Conservation (phyloP, 2,797 vertebrate genomes). For the Muscicapa striata region DNA sequence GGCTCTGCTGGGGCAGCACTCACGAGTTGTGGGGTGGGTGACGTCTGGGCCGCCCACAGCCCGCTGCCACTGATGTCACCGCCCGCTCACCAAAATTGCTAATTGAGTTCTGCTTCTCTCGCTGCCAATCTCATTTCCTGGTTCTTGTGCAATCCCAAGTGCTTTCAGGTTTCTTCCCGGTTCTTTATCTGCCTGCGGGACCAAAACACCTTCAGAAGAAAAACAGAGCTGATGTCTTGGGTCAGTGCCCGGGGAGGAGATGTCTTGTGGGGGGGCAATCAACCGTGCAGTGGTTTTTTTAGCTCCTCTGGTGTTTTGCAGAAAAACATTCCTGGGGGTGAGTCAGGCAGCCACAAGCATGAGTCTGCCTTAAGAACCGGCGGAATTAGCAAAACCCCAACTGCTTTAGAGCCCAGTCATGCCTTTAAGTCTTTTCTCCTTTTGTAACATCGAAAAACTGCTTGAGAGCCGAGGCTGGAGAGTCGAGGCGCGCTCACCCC, state of each 20-base stretch:
- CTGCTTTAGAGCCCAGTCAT: background rate
- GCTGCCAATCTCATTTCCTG: conserved; percentile 50
- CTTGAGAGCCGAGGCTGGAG: background rate
- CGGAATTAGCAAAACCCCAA: background rate
- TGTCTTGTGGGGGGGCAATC: background rate
- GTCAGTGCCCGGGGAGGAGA: background rate
- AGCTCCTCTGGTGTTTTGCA: background rate
- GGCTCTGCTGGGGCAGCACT: background rate
- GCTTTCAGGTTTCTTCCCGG: background rate
- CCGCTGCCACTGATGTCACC: conserved; percentile 27
- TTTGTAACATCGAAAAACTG: background rate
- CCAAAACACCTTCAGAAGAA: conserved; percentile 1
- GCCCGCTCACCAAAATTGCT: background rate
- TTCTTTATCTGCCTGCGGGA: background rate
- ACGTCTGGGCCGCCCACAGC: background rate
- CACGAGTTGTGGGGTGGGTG: background rate
- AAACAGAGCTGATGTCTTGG: background rate
- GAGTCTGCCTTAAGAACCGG: background rate
- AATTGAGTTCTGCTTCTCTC: conserved; percentile 1
- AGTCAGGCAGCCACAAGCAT: background rate
- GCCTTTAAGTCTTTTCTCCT: background rate
- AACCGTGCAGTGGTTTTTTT: background rate
- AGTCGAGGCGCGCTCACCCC: fast-evolving
- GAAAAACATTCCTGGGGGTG: conserved; percentile 27
- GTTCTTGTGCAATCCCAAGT: conserved; percentile 45